Conservation (phyloP, 2,797 vertebrate genomes). For the Orestias chungarensis region DNA sequence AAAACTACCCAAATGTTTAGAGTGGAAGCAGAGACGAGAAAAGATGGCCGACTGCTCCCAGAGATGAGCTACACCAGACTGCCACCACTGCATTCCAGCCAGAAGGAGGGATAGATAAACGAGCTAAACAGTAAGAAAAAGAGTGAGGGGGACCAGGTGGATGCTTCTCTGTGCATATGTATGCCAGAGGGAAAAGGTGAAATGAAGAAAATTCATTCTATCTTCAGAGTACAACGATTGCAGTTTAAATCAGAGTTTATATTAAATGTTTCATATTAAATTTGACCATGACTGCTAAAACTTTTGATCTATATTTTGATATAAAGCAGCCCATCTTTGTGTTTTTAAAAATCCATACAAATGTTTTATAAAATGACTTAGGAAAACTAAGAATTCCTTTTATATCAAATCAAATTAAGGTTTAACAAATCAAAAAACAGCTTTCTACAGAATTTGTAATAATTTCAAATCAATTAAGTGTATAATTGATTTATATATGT, state of each 20-base stretch:
- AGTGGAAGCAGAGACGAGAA: constrained; percentile 74
- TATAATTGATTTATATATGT: no score
- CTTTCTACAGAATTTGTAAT: no score
- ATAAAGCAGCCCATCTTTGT: no score
- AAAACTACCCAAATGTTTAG: constrained; percentile 82
- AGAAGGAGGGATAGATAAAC: constrained; percentile 24
- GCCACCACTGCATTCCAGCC: constrained; percentile 67
- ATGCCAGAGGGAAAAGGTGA: not conserved
- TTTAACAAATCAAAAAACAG: no score
- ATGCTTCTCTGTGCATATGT: not conserved
- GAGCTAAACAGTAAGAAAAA: constrained; percentile 23
- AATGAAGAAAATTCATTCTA: not conserved
- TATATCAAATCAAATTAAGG: no score
- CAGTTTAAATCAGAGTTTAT: not conserved
- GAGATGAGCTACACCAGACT: constrained; percentile 78
- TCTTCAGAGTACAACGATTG: not conserved
- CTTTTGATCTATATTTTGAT: no score
- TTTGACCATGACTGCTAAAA: no score
- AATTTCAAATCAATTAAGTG: no score
- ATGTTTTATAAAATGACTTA: no score
- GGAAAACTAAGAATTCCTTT: no score
- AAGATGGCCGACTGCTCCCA: constrained; percentile 72
- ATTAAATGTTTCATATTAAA: constrained; percentile 4
- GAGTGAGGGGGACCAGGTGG: constrained; percentile 44
- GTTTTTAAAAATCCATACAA: no score